Evolutionary conservation across 2,797 vertebrate genomes (phyloP).

Genomic region (Phaenicophaeus curvirostris): DNA sequence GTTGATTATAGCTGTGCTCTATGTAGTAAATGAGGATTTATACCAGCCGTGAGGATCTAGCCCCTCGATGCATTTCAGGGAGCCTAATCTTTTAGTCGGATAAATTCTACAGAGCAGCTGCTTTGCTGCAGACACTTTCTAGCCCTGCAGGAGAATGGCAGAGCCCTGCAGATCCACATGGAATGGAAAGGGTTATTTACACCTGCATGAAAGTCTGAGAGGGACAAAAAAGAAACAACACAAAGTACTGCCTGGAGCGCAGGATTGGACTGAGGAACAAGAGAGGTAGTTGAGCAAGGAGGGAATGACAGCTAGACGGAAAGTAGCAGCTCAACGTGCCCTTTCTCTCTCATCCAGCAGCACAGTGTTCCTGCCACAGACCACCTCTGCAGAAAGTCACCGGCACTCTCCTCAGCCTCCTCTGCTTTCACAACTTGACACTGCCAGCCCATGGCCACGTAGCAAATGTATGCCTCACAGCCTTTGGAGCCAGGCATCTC

Average conservation of each 20-base stretch:
- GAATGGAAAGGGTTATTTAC: not conserved
- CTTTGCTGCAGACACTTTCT: slow-evolving; percentile 22
- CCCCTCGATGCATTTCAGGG: not conserved
- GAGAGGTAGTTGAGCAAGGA: not conserved
- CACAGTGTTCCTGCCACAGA: not conserved
- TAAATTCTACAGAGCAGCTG: slow-evolving; percentile 8
- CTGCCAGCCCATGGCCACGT: not conserved
- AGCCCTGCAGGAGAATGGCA: not conserved
- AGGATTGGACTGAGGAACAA: not conserved
- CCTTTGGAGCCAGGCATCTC: accelerated
- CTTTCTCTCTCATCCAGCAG: not conserved
- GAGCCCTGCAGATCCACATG: not conserved
- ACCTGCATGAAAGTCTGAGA: not conserved
- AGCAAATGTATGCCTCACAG: not conserved
- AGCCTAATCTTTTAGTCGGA: slow-evolving; percentile 18
- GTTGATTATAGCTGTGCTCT: slow-evolving; percentile 42
- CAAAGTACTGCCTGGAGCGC: not conserved
- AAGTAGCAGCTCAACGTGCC: not conserved
- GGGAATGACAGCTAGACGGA: not conserved
- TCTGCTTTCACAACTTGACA: not conserved
- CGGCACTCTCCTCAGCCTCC: not conserved
- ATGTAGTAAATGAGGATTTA: slow-evolving; percentile 57
- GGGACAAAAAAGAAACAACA: not conserved
- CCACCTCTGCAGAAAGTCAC: not conserved
- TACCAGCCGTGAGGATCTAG: not conserved